A percentile compares a stretch with the other conserved stretches of the same genome.
These are phyloP conservation scores for Stichopus chloronotus DNA, from an alignment of 35 echinoderm and acorn worm genomes.

Conservation along the genomic window DNA sequence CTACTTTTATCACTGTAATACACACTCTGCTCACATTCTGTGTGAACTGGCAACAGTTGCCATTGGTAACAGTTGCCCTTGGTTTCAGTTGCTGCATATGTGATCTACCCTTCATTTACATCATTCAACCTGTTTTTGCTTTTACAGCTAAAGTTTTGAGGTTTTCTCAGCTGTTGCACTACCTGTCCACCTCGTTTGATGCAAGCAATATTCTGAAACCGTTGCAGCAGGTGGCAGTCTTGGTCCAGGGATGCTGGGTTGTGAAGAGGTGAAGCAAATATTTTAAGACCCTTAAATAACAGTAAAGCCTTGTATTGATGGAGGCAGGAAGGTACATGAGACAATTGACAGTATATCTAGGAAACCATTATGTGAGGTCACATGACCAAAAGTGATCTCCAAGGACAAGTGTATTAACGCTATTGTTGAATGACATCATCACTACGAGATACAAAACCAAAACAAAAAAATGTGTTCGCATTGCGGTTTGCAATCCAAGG, in stretches of 20 bases:
- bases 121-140: background rate
- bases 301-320: background rate
- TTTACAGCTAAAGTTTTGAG: slow-evolving; percentile 85
- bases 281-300: background rate
- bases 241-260: slow-evolving; percentile 97
- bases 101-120: no score
- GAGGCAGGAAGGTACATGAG: background rate
- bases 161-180: slow-evolving; percentile 75
- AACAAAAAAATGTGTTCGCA: no score
- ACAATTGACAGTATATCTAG: background rate
- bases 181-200: slow-evolving; percentile 71
- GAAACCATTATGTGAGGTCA: no score
- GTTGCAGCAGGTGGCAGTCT: slow-evolving; percentile 83
- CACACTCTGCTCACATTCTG: no score
- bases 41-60: no score
- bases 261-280: slow-evolving; percentile 81
- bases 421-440: no score
- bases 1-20: no score
- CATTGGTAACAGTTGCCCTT: no score
- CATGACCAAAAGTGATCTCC: background rate
- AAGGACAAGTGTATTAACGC: no score
- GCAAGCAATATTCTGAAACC: slow-evolving; percentile 71
- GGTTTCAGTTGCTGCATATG: no score
- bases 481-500: no score
- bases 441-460: no score